These are phyloP conservation scores for Epinotia bilunana DNA, from an alignment of 2,888 invertebrate species.

Conservation along the genomic window DNA sequence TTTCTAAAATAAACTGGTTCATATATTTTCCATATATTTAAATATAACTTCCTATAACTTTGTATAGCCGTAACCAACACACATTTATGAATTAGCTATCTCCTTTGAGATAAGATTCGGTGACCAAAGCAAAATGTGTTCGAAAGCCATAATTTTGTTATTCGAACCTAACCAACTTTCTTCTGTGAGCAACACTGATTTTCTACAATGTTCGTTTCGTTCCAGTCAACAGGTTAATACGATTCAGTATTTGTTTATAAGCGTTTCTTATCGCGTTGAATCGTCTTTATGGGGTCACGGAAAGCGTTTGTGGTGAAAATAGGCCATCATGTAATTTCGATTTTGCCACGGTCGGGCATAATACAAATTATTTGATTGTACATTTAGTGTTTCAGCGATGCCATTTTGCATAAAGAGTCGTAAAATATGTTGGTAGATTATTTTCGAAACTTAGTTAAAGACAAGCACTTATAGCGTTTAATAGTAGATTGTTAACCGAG, in stretches of 20 bases:
- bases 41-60: too few relatives aligned
- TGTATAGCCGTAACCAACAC: neutral
- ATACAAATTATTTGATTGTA: neutral
- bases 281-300: constrained; percentile 23
- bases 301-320: constrained; percentile 10
- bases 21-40: too few relatives aligned
- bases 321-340: neutral
- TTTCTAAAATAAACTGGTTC: too few relatives aligned
- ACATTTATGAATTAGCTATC: neutral
- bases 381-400: too few relatives aligned
- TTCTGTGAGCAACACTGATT: neutral
- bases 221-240: neutral
- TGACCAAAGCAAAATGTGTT: neutral
- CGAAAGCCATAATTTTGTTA: constrained; percentile 4
- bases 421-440: too few relatives aligned
- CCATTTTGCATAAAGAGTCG: too few relatives aligned
- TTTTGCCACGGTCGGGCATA: neutral
- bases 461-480: too few relatives aligned
- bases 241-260: constrained; percentile 17
- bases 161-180: neutral
- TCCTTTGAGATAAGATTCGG: neutral
- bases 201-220: constrained; percentile 19
- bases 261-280: constrained; percentile 17
- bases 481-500: too few relatives aligned
- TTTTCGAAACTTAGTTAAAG: too few relatives aligned